Evolutionary conservation across 2,113 vertebrate genomes (phyloP), one percentile per base, ranked within the genome.

Genomic region (Grammomys dolichurus): DNA sequence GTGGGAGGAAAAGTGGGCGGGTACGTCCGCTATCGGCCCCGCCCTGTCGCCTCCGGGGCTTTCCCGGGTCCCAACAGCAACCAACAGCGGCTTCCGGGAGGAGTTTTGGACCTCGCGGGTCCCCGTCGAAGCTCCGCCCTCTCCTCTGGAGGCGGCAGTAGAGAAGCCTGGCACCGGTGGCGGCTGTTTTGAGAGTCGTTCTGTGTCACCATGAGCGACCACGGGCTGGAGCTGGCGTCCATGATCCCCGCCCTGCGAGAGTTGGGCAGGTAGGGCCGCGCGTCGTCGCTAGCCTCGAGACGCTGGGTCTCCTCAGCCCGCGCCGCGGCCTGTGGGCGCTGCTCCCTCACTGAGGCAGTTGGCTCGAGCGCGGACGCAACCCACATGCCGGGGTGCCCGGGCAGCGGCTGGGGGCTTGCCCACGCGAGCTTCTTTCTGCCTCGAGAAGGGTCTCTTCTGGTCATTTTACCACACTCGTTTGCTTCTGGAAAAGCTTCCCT

Each of bases 221-320:
- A 98, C 7, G 99, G 99, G 5, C 97, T 99, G 95, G 99, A 99
- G 95, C 99, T 99, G 99, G 99, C 99, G 1, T 99, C 99, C 1
- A 99, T 99, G 99, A 99, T 99, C 77, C 99, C 99, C 46, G 99
- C 99, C 77, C 98, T 99, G 56, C 98, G 99, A 97, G 99, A 99
- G 97, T 98, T 99, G 86, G 99, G 98, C 46, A 99, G 99, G 99
- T 99, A 98, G 95, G 98, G 48, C 16, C 46, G 16, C 63, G 7
- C 3, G 72, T n/a, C 26, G 4, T 28, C 43, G 56, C 36, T 7
- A 11, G 12, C 60, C 60, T 86, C 60, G 40, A 20, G 65, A 17
- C 43, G 43, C 84, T 31, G 43, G 14, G 16, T 67, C 26, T 67
- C 40, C 24, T 31, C 48, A 10, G 81, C 12, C 24, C 36, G 54